Percentiles rank a stretch among this genome's conserved stretches.
Evolutionary conservation across 2,113 vertebrate species (phyloP).

Genomic region (Strigops habroptila): DNA sequence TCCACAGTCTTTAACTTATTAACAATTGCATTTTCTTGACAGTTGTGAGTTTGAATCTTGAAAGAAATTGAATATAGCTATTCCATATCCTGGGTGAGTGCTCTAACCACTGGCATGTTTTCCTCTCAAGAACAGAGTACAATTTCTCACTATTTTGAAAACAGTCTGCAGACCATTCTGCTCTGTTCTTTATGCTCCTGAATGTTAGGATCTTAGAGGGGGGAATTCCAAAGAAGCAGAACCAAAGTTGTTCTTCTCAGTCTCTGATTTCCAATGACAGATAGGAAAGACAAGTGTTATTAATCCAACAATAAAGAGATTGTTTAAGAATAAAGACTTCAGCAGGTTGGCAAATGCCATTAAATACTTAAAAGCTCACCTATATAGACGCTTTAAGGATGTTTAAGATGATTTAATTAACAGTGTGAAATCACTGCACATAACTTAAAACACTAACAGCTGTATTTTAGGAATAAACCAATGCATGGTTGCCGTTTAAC

Average conservation of each 20-base stretch:
- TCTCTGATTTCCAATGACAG: background rate
- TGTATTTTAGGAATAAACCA: background rate
- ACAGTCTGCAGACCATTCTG: background rate
- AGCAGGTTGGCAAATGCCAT: background rate
- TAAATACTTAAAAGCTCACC: background rate
- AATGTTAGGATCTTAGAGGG: background rate
- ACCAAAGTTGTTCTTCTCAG: background rate
- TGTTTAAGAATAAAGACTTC: background rate
- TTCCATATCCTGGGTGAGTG: background rate
- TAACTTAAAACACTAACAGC: background rate
- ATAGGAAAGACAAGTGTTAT: background rate
- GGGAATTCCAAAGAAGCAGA: background rate
- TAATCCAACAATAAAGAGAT: background rate
- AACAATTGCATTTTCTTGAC: background rate
- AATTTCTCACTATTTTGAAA: background rate
- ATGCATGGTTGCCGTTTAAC: background rate
- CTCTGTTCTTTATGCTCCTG: background rate
- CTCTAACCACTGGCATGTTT: background rate
- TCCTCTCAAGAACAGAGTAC: background rate
- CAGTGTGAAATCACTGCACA: background rate
- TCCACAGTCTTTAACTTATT: background rate
- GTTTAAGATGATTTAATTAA: background rate
- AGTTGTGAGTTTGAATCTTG: background rate
- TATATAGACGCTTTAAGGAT: background rate
- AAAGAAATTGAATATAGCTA: background rate